Percentiles rank a stretch among this genome's conserved stretches.
phyloP scores from a whole-genome alignment of 1,140 invertebrate species.

The Plutomurus gul region DNA sequence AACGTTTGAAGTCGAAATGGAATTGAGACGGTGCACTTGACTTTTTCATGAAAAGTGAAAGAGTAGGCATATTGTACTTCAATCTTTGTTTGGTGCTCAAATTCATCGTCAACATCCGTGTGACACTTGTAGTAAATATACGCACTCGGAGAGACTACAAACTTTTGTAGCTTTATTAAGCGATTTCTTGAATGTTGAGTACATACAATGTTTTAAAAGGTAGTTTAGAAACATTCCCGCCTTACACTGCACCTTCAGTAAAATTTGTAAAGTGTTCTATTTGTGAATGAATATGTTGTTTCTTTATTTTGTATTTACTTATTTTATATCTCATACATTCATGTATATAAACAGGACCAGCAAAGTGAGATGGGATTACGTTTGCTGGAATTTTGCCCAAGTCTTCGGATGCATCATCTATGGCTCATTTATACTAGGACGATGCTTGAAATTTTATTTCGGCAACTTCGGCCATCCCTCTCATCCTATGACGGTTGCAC shows the following conservation, averaged over 20 bases:
- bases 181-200: too few relatives aligned
- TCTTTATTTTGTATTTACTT: constrained; percentile 21
- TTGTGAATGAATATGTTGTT: background rate
- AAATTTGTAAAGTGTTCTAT: too few relatives aligned
- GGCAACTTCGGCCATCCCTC: constrained; percentile 66
- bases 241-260: too few relatives aligned
- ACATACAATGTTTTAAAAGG: too few relatives aligned
- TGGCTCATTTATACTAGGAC: constrained; percentile 75
- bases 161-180: too few relatives aligned
- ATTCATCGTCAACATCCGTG: too few relatives aligned
- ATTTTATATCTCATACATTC: too few relatives aligned
- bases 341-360: constrained; percentile 69
- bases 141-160: too few relatives aligned
- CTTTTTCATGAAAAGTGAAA: background rate
- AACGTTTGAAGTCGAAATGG: background rate
- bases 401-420: constrained; percentile 76
- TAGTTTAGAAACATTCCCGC: too few relatives aligned
- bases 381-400: constrained; percentile 72
- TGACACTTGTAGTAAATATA: too few relatives aligned
- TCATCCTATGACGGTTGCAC: constrained; percentile 39
- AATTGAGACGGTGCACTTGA: background rate
- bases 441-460: constrained; percentile 72
- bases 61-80: too few relatives aligned
- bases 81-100: too few relatives aligned
- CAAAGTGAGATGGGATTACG: constrained; percentile 73